Evolutionary conservation across 2,797 vertebrate species (phyloP), one percentile per base, ranked within the genome.

Genomic region (Glossophaga mutica): DNA sequence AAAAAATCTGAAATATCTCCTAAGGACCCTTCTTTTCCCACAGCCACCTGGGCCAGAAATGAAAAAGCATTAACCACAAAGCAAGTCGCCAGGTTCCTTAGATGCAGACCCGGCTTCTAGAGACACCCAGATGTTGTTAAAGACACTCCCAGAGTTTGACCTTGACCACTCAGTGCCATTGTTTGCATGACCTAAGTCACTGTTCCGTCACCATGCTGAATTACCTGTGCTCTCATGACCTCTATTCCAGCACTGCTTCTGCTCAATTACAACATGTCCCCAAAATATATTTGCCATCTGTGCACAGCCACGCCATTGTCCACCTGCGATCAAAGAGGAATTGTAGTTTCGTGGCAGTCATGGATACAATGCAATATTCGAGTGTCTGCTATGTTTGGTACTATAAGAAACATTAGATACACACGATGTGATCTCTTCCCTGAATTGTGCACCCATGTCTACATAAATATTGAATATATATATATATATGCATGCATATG

Each of bases 101-200:
- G 46, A 22, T 8, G n/a, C 34, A 59, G 8, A 68, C 44, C 21
- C 9, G 4, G 6, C 32, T 83, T 82, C 29, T 73, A 50, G 67
- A 52, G 70, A 62, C 39, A 76, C 26, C 6, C 24, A 14, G 0
- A 68, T 44, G 0, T n/a, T 24, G 2, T 37, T 32, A 9, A 59
- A 15, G 57, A 52, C 22, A 21, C 8, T 79, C 15, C 5, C 7
- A 21, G 48, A 59, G 70, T 19, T 21, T 8, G 24, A 0, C 19
- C 9, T 11, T 34, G 21, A 18, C 14, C 9, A 2, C 8, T 22
- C 10, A 4, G 6, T 5, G 14, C 39, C 24, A 7, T 18, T 24
- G n/a, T 32, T 46, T 29, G 34, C 15, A 24, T 62, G 37, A 52
- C 46, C 16, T 3, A 3, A 24, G 21, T 8, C 15, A 14, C 18